phyloP scores from a whole-genome alignment of 2,797 vertebrate species.

The Kryptopterus vitreolus region DNA sequence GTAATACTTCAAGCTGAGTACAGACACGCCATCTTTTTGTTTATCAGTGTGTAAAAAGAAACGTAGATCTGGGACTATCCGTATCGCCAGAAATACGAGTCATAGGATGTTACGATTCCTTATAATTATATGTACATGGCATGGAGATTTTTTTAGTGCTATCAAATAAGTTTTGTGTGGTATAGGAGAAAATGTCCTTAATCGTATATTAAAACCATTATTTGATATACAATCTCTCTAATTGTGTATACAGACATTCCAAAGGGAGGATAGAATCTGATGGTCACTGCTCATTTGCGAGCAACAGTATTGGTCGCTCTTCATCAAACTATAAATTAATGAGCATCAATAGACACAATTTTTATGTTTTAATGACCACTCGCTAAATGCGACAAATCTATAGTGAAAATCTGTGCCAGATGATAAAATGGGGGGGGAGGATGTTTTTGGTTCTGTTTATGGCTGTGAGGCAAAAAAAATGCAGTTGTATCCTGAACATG shows the following conservation, averaged over 20 bases:
- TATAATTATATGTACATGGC: not conserved
- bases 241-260: not conserved
- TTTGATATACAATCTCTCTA: not conserved
- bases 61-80: not conserved
- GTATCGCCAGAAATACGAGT: not conserved
- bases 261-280: not conserved
- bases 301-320: not conserved
- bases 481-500: not conserved
- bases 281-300: not conserved
- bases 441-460: not conserved
- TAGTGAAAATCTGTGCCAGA: not conserved
- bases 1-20: slow-evolving; percentile 3
- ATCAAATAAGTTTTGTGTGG: not conserved
- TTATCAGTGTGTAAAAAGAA: not conserved
- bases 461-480: not conserved
- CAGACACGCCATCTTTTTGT: not conserved
- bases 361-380: too few relatives aligned
- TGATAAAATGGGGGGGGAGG: not conserved
- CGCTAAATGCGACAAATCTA: too few relatives aligned
- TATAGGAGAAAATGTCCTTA: not conserved
- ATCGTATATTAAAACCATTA: not conserved
- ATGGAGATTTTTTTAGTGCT: not conserved
- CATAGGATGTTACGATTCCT: not conserved
- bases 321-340: too few relatives aligned
- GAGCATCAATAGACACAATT: too few relatives aligned